phyloP scores from a whole-genome alignment of 1,140 invertebrate species.

The Paraescarpia echinospica region DNA sequence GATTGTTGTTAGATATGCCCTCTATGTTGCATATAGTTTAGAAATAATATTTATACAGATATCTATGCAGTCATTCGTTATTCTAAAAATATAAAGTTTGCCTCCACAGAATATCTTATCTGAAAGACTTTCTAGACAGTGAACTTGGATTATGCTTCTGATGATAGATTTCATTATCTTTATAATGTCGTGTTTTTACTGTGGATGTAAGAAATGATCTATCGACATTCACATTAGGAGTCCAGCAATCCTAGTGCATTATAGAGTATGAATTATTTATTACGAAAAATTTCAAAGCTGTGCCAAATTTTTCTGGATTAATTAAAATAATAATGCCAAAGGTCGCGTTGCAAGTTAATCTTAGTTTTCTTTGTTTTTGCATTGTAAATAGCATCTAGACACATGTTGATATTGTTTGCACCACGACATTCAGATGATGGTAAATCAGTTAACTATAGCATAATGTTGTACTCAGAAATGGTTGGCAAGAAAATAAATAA shows the following conservation, averaged over 20 bases:
- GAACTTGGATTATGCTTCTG: not conserved
- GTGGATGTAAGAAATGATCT: not conserved
- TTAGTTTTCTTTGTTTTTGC: not conserved
- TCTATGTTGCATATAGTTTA: no score
- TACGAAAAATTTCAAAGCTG: not conserved
- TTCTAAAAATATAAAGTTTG: no score
- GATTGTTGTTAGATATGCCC: no score
- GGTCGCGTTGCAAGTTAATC: not conserved
- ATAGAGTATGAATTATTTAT: not conserved
- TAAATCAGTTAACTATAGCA: no score
- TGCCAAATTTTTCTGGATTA: not conserved
- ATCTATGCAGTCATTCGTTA: no score
- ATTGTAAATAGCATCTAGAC: not conserved
- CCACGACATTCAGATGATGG: no score
- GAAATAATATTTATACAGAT: no score
- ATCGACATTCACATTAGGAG: not conserved
- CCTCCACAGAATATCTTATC: no score
- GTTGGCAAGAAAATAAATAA: not conserved
- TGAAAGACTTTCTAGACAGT: no score
- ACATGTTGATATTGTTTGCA: no score
- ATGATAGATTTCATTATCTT: not conserved
- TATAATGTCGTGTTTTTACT: not conserved
- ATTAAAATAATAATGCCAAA: not conserved
- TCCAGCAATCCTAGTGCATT: not conserved
- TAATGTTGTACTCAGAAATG: no score